Evolutionary conservation across 1,140 invertebrate species (phyloP), one percentile per base, ranked within the genome.

Genomic region (Drosophila mayri): DNA sequence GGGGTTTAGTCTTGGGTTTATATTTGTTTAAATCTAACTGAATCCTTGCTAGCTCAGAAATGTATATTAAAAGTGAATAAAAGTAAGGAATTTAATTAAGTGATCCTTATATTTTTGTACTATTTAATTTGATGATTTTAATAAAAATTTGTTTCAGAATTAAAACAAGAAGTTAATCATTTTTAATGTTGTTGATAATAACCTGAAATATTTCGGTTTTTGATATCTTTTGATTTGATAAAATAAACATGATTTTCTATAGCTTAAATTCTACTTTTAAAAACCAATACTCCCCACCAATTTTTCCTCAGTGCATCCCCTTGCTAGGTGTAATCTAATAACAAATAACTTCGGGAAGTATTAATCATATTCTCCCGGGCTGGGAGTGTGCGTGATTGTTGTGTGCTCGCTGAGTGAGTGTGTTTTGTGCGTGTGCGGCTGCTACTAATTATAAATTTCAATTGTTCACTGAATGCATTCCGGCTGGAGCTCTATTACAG

Each of bases 311-410:
- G 30, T 70, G 63, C 32, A 70, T 0, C 9, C 11, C 32, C 3
- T 1, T 35, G 20, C 58, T 75, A 75, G 68, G 67, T 90, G 74
- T 85, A 88, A 90, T 88, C 85, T 88, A 88, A 88, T 85, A 88
- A 90, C 85, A 88, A 88, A 88, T 88, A 88, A 90, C 85, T 88
- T 85, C 62, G 85, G 85, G 81, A 88, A 88, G 85, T 88, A 88
- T 88, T 88, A 88, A 88, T 88, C 85, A 88, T 90, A 90, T 90
- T 85, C 62, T 54, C 74, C 78, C 66, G 50, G 50, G 37, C 32
- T 38, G 32, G 16, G 52, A 58, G 70, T 46, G 62, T 66, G 65
- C 60, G 46, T 68, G 59, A 60, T 61, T 59, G 63, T 12, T 60
- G 40, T 46, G 30, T 47, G 25, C 10, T 25, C 22, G 25, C 25